A percentile compares a stretch with the other conserved stretches of the same genome.
Conservation (phyloP, 2,888 invertebrate genomes). For the Smittia aterrima region DNA sequence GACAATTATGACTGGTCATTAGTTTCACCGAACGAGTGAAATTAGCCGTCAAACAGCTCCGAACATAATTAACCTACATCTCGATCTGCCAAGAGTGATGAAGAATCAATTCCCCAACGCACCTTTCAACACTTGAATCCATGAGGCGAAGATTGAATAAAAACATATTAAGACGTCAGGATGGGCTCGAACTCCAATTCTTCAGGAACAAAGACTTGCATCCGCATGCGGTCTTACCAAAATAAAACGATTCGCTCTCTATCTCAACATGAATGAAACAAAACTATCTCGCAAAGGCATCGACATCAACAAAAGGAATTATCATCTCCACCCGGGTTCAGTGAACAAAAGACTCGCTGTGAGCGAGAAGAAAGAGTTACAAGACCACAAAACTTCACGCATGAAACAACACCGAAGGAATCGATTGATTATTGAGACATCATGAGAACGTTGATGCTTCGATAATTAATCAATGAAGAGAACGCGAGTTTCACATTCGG, state of each 20-base stretch:
- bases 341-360: neutral
- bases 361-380: neutral
- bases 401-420: constrained; percentile 7
- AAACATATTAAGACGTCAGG: neutral
- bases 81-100: neutral
- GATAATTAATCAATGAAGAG: constrained; percentile 33
- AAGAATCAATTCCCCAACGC: neutral
- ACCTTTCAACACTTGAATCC: neutral
- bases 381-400: neutral
- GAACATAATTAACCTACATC: neutral
- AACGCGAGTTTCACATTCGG: neutral
- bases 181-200: neutral
- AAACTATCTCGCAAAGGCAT: neutral
- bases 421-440: constrained; percentile 38
- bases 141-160: neutral
- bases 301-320: constrained; percentile 28
- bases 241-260: neutral
- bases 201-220: neutral
- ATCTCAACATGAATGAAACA: neutral
- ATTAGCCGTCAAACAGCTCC: neutral
- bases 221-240: constrained; percentile 12
- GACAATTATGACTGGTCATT: constrained; percentile 27
- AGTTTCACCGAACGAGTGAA: too few species aligned
- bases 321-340: neutral
- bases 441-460: constrained; percentile 18